phyloP scores from a whole-genome alignment of 2,888 invertebrate genomes.

The Andrena camellia region DNA sequence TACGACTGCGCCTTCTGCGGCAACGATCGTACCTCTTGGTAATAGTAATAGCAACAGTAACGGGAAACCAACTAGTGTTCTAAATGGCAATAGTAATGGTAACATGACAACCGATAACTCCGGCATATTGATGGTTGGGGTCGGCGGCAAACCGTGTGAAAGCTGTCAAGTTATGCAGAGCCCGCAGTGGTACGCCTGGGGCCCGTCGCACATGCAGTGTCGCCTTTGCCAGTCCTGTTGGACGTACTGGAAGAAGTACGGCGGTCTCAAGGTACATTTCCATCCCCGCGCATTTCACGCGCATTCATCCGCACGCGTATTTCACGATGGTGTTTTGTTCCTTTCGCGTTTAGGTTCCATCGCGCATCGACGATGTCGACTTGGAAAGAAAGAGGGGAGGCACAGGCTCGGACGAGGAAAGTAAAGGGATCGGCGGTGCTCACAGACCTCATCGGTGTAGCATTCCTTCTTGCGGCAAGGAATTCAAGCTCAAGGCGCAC shows the following conservation, averaged over 20 bases:
- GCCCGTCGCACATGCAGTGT: slow-evolving; percentile 96
- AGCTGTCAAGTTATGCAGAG: slow-evolving; percentile 93
- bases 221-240: slow-evolving; percentile 97
- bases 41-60: slow-evolving; percentile 92
- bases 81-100: slow-evolving; percentile 93
- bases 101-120: slow-evolving; percentile 88
- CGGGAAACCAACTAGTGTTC: slow-evolving; percentile 89
- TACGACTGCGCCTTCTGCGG: slow-evolving; percentile 74
- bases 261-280: slow-evolving; percentile 93
- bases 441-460: slow-evolving; percentile 95
- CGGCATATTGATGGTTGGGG: slow-evolving; percentile 87
- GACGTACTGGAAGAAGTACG: slow-evolving; percentile 99
- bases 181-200: slow-evolving; percentile 98
- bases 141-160: slow-evolving; percentile 92
- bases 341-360: slow-evolving; percentile 75
- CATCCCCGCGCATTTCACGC: background rate
- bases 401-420: slow-evolving; percentile 83
- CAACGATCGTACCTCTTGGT: slow-evolving; percentile 81
- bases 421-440: slow-evolving; percentile 87
- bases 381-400: slow-evolving; percentile 82
- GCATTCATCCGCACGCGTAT: background rate
- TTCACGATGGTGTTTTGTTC: background rate
- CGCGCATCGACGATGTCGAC: slow-evolving; percentile 83
- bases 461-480: slow-evolving; percentile 96
- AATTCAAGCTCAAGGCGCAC: slow-evolving; percentile 98